Evolutionary conservation across 2,113 vertebrate species (phyloP).

Genomic region (Pica pica): DNA sequence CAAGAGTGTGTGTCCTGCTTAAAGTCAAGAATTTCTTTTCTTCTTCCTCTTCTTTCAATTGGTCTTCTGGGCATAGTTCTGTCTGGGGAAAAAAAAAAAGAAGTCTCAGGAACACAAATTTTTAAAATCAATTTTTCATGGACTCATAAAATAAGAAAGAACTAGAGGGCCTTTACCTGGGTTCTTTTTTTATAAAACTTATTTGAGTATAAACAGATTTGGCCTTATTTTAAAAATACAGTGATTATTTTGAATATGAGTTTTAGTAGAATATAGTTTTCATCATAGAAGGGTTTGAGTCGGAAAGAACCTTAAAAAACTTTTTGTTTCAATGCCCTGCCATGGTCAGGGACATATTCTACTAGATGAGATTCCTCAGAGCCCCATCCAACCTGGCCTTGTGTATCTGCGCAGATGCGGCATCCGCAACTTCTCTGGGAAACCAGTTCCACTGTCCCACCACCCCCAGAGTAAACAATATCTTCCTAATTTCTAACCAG

Average conservation of each 20-base stretch:
- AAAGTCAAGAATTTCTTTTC: background rate
- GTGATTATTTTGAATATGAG: background rate
- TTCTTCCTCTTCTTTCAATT: background rate
- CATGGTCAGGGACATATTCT: background rate
- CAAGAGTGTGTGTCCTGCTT: background rate
- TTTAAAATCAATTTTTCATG: background rate
- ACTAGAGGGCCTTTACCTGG: accelerated
- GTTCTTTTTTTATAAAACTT: background rate
- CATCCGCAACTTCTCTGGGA: background rate
- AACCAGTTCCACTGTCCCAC: background rate
- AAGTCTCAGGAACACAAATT: background rate
- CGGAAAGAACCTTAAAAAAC: background rate
- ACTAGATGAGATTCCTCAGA: background rate
- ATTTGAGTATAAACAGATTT: background rate
- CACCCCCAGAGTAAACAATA: background rate
- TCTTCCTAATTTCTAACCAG: background rate
- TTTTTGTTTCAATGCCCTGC: background rate
- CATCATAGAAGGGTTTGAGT: background rate
- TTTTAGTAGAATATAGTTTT: background rate
- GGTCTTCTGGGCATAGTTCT: background rate
- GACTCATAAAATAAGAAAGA: background rate
- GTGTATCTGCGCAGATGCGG: background rate
- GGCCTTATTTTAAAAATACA: background rate
- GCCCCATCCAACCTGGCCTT: background rate
- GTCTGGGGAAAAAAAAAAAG: background rate